Conservation (phyloP, 2,888 invertebrate genomes). For the Herminia tarsipennalis region DNA sequence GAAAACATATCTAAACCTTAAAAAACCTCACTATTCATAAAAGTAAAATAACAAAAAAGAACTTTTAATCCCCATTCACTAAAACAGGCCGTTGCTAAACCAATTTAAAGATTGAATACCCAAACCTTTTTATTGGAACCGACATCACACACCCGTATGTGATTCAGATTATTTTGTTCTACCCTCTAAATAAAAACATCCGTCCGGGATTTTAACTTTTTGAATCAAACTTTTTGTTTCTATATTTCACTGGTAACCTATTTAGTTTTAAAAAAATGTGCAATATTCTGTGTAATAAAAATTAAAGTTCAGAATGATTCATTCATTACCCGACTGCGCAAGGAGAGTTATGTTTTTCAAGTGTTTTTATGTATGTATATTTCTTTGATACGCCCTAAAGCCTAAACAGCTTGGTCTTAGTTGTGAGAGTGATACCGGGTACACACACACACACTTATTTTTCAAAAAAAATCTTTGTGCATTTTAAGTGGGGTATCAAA, state of each 20-base stretch:
- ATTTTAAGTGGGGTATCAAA: no score
- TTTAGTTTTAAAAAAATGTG: conserved; percentile 4
- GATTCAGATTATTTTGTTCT: conserved; percentile 1
- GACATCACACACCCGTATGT: conserved; percentile 4
- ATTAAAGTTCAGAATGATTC: no score
- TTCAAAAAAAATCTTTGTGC: no score
- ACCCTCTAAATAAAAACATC: neutral
- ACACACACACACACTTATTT: no score
- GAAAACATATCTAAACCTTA: neutral
- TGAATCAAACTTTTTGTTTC: neutral
- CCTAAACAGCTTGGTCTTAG: no score
- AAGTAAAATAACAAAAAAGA: neutral
- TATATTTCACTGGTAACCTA: neutral
- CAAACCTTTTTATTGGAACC: conserved; percentile 16
- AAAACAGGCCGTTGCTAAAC: conserved; percentile 4
- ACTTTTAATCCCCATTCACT: neutral
- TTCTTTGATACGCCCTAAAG: no score
- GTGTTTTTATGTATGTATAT: no score
- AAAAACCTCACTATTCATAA: neutral
- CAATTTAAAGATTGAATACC: conserved; percentile 7
- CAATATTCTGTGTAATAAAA: no score
- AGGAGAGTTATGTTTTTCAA: no score
- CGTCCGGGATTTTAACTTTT: neutral
- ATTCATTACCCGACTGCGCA: no score
- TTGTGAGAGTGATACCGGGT: no score